Percentiles rank a stretch among this genome's conserved stretches.
Evolutionary conservation across 2,888 invertebrate species (phyloP).

Genomic region (Lysandra bellargus): DNA sequence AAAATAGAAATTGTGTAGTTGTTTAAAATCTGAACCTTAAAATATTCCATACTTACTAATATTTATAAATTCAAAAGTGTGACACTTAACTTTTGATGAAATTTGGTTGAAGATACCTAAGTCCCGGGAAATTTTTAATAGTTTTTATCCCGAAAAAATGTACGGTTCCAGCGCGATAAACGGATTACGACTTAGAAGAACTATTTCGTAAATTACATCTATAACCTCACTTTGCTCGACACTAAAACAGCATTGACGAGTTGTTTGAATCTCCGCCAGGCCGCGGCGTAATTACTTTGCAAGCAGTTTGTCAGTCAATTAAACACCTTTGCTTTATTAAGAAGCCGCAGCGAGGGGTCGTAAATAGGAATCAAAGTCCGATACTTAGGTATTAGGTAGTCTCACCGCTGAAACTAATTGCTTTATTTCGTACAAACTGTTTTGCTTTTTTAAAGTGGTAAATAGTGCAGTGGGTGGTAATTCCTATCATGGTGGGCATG

Average conservation of each 20-base stretch:
- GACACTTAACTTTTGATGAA: too few relatives aligned
- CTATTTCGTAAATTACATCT: background rate
- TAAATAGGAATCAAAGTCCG: constrained; percentile 59
- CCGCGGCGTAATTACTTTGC: constrained; percentile 75
- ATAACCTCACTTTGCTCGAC: constrained; percentile 28
- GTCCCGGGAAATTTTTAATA: too few relatives aligned
- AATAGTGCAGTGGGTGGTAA: background rate
- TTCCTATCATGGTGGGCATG: too few relatives aligned
- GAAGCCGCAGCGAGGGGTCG: constrained; percentile 64
- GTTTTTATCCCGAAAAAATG: too few relatives aligned
- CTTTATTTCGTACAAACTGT: constrained; percentile 9
- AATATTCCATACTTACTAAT: too few relatives aligned
- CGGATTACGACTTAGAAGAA: background rate
- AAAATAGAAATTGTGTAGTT: too few relatives aligned
- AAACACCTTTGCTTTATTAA: constrained; percentile 81
- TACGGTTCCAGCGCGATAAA: too few relatives aligned
- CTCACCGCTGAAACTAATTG: constrained; percentile 32
- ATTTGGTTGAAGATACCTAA: too few relatives aligned
- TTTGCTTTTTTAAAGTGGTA: background rate
- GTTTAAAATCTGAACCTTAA: too few relatives aligned
- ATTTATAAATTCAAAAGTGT: too few relatives aligned
- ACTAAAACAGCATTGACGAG: constrained; percentile 64
- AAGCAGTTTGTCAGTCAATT: constrained; percentile 80
- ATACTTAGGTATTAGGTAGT: constrained; percentile 43
- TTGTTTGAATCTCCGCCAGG: constrained; percentile 68